These are phyloP conservation scores for Anableps anableps DNA, from an alignment of 2,797 vertebrate genomes.

Conservation along the genomic window DNA sequence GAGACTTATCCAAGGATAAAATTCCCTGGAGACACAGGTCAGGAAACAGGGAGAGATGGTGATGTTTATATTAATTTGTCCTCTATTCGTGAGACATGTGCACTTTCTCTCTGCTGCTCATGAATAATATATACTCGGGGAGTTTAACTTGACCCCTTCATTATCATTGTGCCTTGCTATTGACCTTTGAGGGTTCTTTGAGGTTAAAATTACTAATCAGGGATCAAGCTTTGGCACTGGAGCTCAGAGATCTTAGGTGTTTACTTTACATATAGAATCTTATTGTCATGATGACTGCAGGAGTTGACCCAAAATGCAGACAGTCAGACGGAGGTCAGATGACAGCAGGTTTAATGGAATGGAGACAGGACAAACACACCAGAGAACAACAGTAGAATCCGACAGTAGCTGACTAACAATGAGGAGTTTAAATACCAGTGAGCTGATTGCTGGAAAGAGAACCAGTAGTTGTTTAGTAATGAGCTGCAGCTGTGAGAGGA, in stretches of 20 bases:
- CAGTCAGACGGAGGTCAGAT: too few relatives aligned
- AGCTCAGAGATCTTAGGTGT: slow-evolving; percentile 9
- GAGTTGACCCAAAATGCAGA: too few relatives aligned
- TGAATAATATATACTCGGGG: slow-evolving; percentile 69
- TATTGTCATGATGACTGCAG: too few relatives aligned
- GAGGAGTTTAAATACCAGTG: too few relatives aligned
- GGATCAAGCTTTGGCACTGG: slow-evolving; percentile 2
- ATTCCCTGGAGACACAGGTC: slow-evolving; percentile 62
- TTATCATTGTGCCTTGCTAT: slow-evolving; percentile 47
- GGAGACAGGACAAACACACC: too few relatives aligned
- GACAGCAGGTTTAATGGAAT: too few relatives aligned
- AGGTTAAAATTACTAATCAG: slow-evolving; percentile 22
- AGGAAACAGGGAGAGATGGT: slow-evolving; percentile 44
- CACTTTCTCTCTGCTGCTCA: slow-evolving; percentile 47
- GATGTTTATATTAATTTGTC: slow-evolving; percentile 75
- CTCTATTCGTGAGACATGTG: slow-evolving; percentile 51
- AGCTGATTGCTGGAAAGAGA: too few relatives aligned
- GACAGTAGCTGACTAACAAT: too few relatives aligned
- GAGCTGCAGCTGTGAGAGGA: too few relatives aligned
- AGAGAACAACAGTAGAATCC: too few relatives aligned
- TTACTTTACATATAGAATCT: not conserved
- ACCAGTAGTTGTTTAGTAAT: too few relatives aligned
- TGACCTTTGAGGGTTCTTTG: slow-evolving; percentile 41
- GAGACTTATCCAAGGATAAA: slow-evolving; percentile 73
- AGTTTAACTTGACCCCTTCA: slow-evolving; percentile 56